These are phyloP conservation scores for Leptopilina drosophilae DNA, from an alignment of 2,888 invertebrate genomes.

Conservation along the genomic window DNA sequence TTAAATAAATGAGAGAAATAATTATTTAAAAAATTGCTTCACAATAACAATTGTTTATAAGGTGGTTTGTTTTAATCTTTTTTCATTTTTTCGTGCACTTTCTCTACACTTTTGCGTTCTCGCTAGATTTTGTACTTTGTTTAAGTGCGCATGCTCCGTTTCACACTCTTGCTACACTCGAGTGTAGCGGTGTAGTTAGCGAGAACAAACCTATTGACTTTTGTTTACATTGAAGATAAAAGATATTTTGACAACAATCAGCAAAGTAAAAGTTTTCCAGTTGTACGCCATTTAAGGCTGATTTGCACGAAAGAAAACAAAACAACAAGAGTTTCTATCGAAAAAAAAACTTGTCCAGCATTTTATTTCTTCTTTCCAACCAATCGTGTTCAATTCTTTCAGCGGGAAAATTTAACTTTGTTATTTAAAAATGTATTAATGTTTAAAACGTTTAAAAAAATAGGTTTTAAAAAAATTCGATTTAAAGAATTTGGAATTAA, in stretches of 20 bases:
- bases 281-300: conserved; percentile 3
- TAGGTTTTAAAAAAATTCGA: background rate
- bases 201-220: conserved; percentile 9
- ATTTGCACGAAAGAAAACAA: background rate
- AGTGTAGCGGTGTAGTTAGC: no score
- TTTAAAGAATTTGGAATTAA: background rate
- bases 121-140: no score
- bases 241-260: conserved; percentile 1
- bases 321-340: no score
- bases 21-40: no score
- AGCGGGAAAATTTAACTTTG: background rate
- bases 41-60: no score
- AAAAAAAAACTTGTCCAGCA: no score
- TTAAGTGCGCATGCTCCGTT: no score
- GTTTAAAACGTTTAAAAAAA: background rate
- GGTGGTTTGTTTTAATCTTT: no score
- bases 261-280: background rate
- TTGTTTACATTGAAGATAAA: conserved; percentile 46
- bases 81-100: no score
- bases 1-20: no score
- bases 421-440: background rate
- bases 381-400: background rate
- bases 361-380: background rate
- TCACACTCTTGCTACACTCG: no score
- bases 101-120: no score